Conservation (phyloP, 2,888 invertebrate species). For the Cryptocephalus moraei region DNA sequence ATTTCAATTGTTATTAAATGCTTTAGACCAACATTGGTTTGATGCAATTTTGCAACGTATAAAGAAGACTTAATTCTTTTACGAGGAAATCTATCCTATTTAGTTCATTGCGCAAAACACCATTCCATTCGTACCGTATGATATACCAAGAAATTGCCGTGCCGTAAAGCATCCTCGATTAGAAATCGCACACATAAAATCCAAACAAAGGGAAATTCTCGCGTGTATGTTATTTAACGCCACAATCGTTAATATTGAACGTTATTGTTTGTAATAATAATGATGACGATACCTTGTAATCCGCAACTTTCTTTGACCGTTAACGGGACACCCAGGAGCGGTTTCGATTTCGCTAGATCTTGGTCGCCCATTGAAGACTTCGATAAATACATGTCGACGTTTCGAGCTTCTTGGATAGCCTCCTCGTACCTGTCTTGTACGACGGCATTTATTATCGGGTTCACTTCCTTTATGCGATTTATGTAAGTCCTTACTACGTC, state of each 20-base stretch:
- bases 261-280: background rate
- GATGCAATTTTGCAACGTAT: too few species aligned
- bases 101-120: too few species aligned
- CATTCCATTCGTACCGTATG: too few species aligned
- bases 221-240: too few species aligned
- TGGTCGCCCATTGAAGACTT: constrained; percentile 16
- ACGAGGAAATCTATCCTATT: too few species aligned
- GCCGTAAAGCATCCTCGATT: too few species aligned
- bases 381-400: constrained; percentile 46
- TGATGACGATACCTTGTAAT: constrained; percentile 48
- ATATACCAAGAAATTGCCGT: too few species aligned
- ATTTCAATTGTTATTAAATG: too few species aligned
- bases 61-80: too few species aligned
- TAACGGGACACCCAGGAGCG: constrained; percentile 71
- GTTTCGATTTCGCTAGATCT: constrained; percentile 39
- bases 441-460: constrained; percentile 67
- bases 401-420: constrained; percentile 62
- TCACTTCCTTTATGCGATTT: constrained; percentile 66
- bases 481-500: constrained; percentile 62
- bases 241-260: background rate
- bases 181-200: too few species aligned
- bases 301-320: constrained; percentile 74
- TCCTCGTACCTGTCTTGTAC: constrained; percentile 66
- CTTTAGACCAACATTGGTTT: too few species aligned
- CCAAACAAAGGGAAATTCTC: too few species aligned